These are phyloP conservation scores for Acanthosepion lycidas DNA, from an alignment of 2,888 invertebrate species.

Conservation along the genomic window DNA sequence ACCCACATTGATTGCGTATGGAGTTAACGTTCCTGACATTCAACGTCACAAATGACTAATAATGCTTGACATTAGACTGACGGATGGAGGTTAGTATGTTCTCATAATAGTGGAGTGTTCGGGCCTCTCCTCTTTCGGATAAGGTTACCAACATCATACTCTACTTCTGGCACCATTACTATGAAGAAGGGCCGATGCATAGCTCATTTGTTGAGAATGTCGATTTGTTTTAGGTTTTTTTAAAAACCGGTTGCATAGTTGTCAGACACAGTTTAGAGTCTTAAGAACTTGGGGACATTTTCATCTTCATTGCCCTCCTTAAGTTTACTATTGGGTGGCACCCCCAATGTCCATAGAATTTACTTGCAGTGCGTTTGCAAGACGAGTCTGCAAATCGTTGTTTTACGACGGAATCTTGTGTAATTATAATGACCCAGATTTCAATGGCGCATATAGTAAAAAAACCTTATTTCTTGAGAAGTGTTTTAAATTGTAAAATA, in stretches of 20 bases:
- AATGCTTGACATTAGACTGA: constrained; percentile 33
- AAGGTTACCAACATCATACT: not conserved
- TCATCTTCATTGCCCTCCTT: not conserved
- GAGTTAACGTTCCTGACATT: constrained; percentile 33
- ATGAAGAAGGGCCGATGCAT: not conserved
- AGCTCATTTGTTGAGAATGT: constrained; percentile 9
- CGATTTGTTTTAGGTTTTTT: not conserved
- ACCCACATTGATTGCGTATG: not conserved
- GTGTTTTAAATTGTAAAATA: no score
- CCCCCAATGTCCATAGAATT: not conserved
- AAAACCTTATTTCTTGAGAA: no score
- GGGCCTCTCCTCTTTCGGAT: constrained; percentile 33
- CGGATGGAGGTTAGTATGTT: constrained; percentile 23
- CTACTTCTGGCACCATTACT: not conserved
- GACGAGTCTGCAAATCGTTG: not conserved
- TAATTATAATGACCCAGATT: no score
- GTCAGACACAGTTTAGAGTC: not conserved
- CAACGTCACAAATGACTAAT: constrained; percentile 20
- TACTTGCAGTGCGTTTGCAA: not conserved
- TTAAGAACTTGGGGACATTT: not conserved
- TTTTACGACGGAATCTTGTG: not conserved
- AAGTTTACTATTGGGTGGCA: not conserved
- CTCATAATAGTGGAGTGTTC: not conserved
- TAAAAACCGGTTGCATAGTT: not conserved
- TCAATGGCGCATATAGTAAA: no score